Percentiles rank a stretch among this genome's conserved stretches.
These are phyloP conservation scores for Uloborus plumipes DNA, from an alignment of 2,888 invertebrate genomes.

Conservation along the genomic window DNA sequence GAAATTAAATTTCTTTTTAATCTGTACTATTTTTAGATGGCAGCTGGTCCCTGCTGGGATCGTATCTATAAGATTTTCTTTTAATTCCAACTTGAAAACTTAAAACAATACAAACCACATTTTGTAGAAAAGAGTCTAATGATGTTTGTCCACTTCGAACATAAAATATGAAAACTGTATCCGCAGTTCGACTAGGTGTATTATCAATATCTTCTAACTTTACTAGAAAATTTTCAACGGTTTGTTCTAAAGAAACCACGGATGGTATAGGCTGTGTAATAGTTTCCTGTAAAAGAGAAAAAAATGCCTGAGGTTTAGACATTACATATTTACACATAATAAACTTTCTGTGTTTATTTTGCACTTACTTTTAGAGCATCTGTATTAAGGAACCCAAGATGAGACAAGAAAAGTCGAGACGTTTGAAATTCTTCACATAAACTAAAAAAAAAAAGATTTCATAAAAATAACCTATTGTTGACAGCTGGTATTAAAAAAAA, in stretches of 20 bases:
- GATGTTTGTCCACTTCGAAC: constrained; percentile 87
- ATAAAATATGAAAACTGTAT: constrained; percentile 95
- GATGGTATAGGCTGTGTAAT: constrained; percentile 73
- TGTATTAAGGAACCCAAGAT: constrained; percentile 86
- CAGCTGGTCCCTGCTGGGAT: too few species aligned
- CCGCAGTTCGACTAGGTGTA: constrained; percentile 87
- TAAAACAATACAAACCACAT: constrained; percentile 75
- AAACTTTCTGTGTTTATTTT: neutral
- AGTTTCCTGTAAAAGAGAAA: constrained; percentile 68
- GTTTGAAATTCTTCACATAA: constrained; percentile 92
- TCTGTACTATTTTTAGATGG: too few species aligned
- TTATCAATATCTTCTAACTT: constrained; percentile 88
- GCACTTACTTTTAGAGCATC: constrained; percentile 47
- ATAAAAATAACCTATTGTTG: neutral
- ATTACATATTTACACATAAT: neutral
- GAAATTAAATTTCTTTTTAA: too few species aligned
- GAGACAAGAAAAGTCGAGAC: constrained; percentile 92
- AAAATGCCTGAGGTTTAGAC: neutral
- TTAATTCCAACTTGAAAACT: too few species aligned
- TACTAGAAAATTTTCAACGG: constrained; percentile 79
- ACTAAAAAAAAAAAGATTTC: constrained; percentile 35
- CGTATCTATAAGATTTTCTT: too few species aligned
- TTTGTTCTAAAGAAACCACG: constrained; percentile 81
- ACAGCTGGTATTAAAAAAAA: neutral
- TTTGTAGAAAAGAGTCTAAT: constrained; percentile 84